Percentiles rank a stretch among this genome's conserved stretches.
Evolutionary conservation across 2,113 vertebrate genomes (phyloP).

Genomic region (Sceloporus tristichus): DNA sequence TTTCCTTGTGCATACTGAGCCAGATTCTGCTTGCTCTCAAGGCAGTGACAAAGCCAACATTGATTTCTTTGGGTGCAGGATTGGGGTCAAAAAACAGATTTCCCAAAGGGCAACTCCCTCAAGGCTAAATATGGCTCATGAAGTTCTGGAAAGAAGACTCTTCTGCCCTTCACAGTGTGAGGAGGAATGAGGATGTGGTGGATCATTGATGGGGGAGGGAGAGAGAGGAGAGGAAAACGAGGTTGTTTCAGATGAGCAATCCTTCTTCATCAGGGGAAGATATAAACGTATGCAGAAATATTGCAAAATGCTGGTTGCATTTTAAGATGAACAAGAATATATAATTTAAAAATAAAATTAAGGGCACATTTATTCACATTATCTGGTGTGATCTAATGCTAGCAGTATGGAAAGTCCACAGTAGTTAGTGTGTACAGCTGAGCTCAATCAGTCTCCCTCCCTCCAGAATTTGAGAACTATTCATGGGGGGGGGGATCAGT

Average conservation of each 20-base stretch:
- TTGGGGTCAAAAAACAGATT: constrained; percentile 31
- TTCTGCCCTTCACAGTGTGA: neutral
- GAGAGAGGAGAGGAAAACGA: neutral
- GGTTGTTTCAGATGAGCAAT: neutral
- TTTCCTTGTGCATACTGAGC: constrained; percentile 54
- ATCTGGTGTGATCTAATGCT: neutral
- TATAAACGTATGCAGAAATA: neutral
- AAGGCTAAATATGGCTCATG: neutral
- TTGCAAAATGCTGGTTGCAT: neutral
- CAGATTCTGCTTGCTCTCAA: constrained; percentile 22
- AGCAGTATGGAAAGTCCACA: neutral
- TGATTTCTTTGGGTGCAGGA: constrained; percentile 45
- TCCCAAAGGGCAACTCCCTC: constrained; percentile 35
- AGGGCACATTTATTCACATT: neutral
- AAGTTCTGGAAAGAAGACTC: constrained; percentile 32
- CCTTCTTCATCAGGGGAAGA: constrained; percentile 12
- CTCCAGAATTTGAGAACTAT: neutral
- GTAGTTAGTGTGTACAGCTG: neutral
- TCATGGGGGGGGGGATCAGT: neutral
- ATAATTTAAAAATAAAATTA: constrained; percentile 5
- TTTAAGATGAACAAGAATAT: constrained; percentile 14
- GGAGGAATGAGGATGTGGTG: constrained; percentile 17
- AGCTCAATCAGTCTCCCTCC: neutral
- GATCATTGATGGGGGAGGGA: neutral
- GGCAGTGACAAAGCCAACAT: constrained; percentile 47